Conservation (phyloP, 2,888 invertebrate genomes). For the Ischnus inquisitorius region DNA sequence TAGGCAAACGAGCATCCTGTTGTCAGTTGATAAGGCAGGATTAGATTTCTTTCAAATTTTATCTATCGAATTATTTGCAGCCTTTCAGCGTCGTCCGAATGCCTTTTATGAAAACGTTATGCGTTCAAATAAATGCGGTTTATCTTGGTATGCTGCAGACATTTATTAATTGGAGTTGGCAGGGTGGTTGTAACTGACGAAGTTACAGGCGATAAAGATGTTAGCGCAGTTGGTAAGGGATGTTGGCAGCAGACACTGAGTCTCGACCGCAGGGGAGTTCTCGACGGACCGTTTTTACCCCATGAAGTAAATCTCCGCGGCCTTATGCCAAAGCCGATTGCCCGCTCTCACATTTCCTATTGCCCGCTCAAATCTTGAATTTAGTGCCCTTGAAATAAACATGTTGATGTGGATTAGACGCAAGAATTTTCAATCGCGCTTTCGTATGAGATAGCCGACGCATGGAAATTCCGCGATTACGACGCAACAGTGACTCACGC, state of each 20-base stretch:
- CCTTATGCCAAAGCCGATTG: not conserved
- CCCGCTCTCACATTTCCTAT: not conserved
- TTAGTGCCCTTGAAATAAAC: no score
- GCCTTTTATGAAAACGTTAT: not conserved
- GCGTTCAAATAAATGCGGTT: constrained; percentile 2
- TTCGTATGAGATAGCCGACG: no score
- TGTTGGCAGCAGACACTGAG: not conserved
- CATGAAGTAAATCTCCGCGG: not conserved
- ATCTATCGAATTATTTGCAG: not conserved
- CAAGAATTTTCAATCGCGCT: no score
- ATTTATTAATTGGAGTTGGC: not conserved
- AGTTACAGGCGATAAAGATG: not conserved
- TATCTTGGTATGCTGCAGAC: not conserved
- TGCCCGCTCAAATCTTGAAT: not conserved
- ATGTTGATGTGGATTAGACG: no score
- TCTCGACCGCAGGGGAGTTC: not conserved
- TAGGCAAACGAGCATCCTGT: constrained; percentile 7
- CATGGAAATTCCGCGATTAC: no score
- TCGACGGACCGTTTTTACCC: not conserved
- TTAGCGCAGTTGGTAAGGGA: not conserved
- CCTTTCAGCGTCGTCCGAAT: not conserved
- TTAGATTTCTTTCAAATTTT: not conserved
- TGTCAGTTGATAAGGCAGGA: constrained; percentile 57
- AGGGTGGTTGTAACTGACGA: not conserved
- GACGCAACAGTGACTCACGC: no score